Conservation (phyloP, 64 coral and sea anemone genomes). For the Porites lutea region DNA sequence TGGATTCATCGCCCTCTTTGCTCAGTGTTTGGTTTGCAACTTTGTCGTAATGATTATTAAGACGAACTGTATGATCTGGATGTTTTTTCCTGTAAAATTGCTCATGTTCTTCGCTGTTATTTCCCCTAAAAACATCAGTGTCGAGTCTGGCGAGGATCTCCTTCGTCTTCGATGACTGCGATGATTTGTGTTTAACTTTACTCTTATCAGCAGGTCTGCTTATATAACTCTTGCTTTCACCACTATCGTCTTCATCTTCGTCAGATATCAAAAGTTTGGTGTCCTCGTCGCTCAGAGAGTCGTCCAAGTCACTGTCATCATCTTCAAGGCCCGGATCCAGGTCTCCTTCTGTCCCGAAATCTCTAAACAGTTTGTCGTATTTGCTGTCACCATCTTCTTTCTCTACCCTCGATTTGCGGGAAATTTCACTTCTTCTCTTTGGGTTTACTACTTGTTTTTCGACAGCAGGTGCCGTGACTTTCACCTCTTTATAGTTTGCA, state of each 20-base stretch:
- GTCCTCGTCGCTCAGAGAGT: slow-evolving; percentile 23
- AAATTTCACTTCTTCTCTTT: slow-evolving; percentile 8
- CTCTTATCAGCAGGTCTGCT: not conserved
- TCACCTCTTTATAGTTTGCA: not conserved
- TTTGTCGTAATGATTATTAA: not conserved
- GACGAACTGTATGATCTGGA: not conserved
- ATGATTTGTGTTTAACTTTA: not conserved
- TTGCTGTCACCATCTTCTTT: not conserved
- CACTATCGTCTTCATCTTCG: slow-evolving; percentile 1
- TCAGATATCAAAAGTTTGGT: slow-evolving; percentile 10
- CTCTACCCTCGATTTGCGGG: not conserved
- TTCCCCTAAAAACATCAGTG: slow-evolving; percentile 45
- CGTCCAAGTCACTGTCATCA: slow-evolving; percentile 20
- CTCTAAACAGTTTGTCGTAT: slow-evolving; percentile 31
- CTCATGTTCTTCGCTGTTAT: slow-evolving; percentile 8
- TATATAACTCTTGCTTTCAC: slow-evolving; percentile 26
- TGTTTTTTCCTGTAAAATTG: not conserved
- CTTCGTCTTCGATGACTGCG: not conserved
- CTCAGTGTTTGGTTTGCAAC: not conserved
- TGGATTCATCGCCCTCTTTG: not conserved
- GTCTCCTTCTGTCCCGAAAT: slow-evolving; percentile 39
- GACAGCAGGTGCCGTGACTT: not conserved
- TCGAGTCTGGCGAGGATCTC: slow-evolving; percentile 44
- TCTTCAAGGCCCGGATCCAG: not conserved
- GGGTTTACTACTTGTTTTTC: not conserved